Base-by-base conservation (phyloP, 37 sponge, comb jelly and placozoan genomes). In the Cladorhizidae sp. region DNA sequence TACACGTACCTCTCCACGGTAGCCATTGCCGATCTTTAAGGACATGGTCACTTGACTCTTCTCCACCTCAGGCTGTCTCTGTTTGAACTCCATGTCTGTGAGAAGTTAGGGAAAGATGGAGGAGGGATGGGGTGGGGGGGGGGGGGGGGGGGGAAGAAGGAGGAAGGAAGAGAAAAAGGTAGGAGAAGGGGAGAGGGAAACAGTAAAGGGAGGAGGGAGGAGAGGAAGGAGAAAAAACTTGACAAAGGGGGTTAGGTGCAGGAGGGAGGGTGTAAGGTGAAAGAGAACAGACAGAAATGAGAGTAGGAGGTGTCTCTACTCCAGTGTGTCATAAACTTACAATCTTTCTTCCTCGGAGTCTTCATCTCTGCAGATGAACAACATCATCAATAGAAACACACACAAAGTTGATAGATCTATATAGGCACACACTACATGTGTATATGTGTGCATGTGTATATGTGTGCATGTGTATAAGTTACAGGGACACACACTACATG, bases 1-100 rank as follows among this genome's bases (percentile, higher is more conserved):
- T 5, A 23, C 72, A 77, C 67, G 51, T 32, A 89, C 89, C 90
- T 89, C 90, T 49, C 87, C 94, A 57, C 76, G 56, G 12, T 55
- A 57, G 22, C 83, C 87, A 33, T 79, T 64, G 9, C 84, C 84
- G 22, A 93, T 74, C 68, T 89, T 89, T 50, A 89, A 31, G 9
- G 90, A 83, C 57, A 70, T 73, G 39, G 79, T 89, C 32, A 93
- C 80, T 68, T 93, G 90, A n/a, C 79, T 68, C 25, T 64, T 52
- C 67, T 89, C 90, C 40, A 89, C 74, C 76, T 93, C 94, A 29
- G 83, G 79, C 80, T 86, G 84, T 12, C 94, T 67, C 38, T 85
- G 85, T 42, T 89, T 86, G 80, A 93, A 89, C 87, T 89, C 94
- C 43, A 86, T 76, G 43, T 80, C 91, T 90, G 59, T 32, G 51